Percentiles rank a stretch among this genome's conserved stretches.
phyloP scores from a whole-genome alignment of 1,140 invertebrate genomes.

The Bicyclus anynana region DNA sequence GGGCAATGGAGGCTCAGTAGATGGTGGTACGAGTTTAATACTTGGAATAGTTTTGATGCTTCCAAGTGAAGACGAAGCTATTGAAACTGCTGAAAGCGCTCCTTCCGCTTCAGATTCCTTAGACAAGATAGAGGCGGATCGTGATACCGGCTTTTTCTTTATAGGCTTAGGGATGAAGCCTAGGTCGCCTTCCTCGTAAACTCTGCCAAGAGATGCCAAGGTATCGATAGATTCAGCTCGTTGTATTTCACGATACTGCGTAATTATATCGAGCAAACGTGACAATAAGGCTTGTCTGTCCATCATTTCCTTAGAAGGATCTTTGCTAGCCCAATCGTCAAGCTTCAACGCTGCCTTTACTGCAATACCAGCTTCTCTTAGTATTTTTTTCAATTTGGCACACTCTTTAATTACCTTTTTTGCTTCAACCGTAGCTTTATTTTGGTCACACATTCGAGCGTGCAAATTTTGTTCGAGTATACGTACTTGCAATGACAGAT shows the following conservation, averaged over 20 bases:
- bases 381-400: slow-evolving; percentile 73
- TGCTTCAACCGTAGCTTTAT: slow-evolving; percentile 66
- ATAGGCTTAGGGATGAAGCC: slow-evolving; percentile 74
- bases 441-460: slow-evolving; percentile 69
- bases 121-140: slow-evolving; percentile 24
- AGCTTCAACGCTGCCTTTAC: slow-evolving; percentile 79
- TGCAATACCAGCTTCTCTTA: slow-evolving; percentile 78
- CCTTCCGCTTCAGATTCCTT: slow-evolving; percentile 38
- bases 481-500: slow-evolving; percentile 69
- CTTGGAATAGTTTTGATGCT: slow-evolving; percentile 64
- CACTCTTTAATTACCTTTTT: slow-evolving; percentile 76
- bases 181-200: slow-evolving; percentile 78
- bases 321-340: slow-evolving; percentile 58
- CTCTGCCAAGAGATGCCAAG: slow-evolving; percentile 57
- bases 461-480: slow-evolving; percentile 80
- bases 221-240: slow-evolving; percentile 61
- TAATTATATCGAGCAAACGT: slow-evolving; percentile 74
- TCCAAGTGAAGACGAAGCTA: slow-evolving; percentile 35
- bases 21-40: slow-evolving; percentile 47
- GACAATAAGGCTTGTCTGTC: slow-evolving; percentile 76
- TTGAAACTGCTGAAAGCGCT: slow-evolving; percentile 25
- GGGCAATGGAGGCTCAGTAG: slow-evolving; percentile 25
- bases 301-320: slow-evolving; percentile 62
- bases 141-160: slow-evolving; percentile 38
- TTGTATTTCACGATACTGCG: slow-evolving; percentile 56